Base-by-base conservation (phyloP, 2,888 invertebrate species). In the Drosophila falleni region DNA sequence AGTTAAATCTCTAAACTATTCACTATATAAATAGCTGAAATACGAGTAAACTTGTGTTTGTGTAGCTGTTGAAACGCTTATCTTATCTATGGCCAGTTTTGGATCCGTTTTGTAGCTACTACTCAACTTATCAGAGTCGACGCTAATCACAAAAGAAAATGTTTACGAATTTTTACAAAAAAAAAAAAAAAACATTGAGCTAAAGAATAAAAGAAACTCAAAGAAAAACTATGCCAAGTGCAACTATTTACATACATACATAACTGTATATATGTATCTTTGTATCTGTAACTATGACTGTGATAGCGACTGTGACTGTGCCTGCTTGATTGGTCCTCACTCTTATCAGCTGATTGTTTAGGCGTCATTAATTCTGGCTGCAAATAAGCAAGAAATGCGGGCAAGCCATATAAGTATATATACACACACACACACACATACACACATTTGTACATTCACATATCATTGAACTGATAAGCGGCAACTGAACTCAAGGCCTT, bases 381-480 rank as follows among this genome's bases (percentile, higher is more conserved):
- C 42, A 68, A 69, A 74, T 33, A 58, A 49, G 31, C 46, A 35
- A 69, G 50, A 73, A 76, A 74, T 74, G 64, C 79, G 75, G 75
- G 79, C 69, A 44, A 61, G 74, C 58, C 74, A 74, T 64, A 74
- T 46, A 76, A 64, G 42, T 50, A 67, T 59, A 56, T 9, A 39
- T 19, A 42, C 50, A 13, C 29, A 31, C 9, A 37, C 15, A 44
- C 29, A 35, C 23, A 54, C 8, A 67, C 15, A 54, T 0, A 47
- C n/a, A 35, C 1, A 56, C 16, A 26, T 13, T n/a, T 16, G n/a
- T 19, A 3, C 19, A 26, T 39, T 33, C 29, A 26, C 42, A 76
- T 80, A 83, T 83, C 71, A 86, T 80, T 88, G 68, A 74, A 83
- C 84, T 88, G 83, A 83, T 83, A 83, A 83, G 89, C 68, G 35